Evolutionary conservation across 2,888 invertebrate genomes (phyloP), one percentile per base, ranked within the genome.

Genomic region (Halictus ligatus): DNA sequence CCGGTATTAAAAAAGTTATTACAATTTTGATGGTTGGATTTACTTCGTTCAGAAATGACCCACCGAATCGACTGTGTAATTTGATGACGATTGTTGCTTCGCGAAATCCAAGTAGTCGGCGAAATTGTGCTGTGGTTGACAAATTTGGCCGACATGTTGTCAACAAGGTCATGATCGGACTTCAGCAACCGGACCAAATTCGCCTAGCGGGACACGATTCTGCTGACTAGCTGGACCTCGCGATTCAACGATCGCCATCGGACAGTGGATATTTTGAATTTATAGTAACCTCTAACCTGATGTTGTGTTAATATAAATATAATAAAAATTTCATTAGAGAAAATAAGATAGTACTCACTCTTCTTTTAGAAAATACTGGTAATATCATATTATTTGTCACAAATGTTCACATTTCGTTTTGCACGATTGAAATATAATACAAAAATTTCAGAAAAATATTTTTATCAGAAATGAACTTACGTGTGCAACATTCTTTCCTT

Each of bases 151-250:
- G 60, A 60, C 60, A 25, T 6, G 60, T 60, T 60, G 60, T 60
- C 60, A 60, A 60, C 60, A 60, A 60, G 60, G 60, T 60, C 60
- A 60, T 25, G 60, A 60, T 60, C 60, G 60, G 25, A 25, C 25
- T 60, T 60, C 60, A 21, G 48, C 64, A n/a, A 46, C 64, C 35
- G 64, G 25, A 60, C 25, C 2, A 60, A 60, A 60, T 25, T 25
- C 25, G 60, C 13, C 60, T 12, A 60, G 25, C 25, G n/a, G 1
- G 8, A 25, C 60, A 60, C 60, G n/a, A 60, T 60, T 60, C 25
- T 60, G 60, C 60, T 60, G n/a, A 60, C 60, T 60, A 6, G 25
- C 25, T 60, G 60, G 13, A 60, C 13, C 6, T 6, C 5, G 60
- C 60, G 25, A 60, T 25, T 5, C 25, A 60, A 60, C 25, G 13